Percentiles rank a stretch among this genome's conserved stretches.
These are phyloP conservation scores for Urosaurus nigricauda DNA, from an alignment of 2,797 vertebrate species.

Conservation along the genomic window DNA sequence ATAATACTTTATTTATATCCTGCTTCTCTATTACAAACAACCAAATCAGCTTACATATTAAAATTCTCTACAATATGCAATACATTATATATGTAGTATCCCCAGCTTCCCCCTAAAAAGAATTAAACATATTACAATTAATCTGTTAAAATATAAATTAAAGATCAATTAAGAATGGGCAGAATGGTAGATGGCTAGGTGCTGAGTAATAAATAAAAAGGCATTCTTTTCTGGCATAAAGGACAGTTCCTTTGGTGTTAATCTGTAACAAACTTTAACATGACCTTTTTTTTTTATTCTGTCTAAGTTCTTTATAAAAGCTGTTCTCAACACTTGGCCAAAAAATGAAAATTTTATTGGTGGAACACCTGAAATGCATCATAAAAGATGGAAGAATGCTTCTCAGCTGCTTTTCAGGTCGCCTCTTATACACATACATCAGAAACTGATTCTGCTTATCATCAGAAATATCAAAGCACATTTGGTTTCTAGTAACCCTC, in stretches of 20 bases:
- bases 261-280: neutral
- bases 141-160: no score
- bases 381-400: neutral
- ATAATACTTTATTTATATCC: no score
- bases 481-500: conserved; percentile 31
- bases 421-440: neutral
- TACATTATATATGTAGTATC: no score
- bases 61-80: no score
- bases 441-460: conserved; percentile 37
- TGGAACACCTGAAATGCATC: conserved; percentile 11
- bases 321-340: neutral
- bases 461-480: conserved; percentile 39
- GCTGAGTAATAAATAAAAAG: neutral
- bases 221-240: neutral
- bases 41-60: no score
- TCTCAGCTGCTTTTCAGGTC: conserved; percentile 13
- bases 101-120: no score
- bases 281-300: neutral
- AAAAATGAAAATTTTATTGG: neutral
- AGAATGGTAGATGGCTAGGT: neutral
- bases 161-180: no score
- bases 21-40: no score
- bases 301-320: neutral
- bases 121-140: no score
- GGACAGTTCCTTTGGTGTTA: neutral